Conservation (phyloP, 2,113 vertebrate genomes). For the cat (Felis catus) region DNA sequence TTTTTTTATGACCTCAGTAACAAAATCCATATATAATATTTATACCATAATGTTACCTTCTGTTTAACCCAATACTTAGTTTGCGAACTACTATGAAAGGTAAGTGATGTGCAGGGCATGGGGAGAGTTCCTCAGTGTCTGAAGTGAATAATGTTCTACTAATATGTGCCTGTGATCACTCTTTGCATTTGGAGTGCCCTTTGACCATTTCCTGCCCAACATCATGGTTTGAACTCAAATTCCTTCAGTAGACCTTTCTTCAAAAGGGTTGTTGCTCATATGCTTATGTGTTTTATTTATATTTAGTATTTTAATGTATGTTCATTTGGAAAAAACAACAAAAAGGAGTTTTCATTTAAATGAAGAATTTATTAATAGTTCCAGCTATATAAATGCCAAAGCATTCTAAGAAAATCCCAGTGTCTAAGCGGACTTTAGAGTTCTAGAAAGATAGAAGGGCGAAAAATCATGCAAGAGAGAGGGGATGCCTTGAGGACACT, state of each 20-base stretch:
- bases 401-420: background rate
- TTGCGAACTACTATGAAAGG: background rate
- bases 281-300: background rate
- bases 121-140: background rate
- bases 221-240: background rate
- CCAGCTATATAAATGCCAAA: background rate
- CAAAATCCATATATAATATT: background rate
- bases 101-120: accelerated
- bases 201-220: background rate
- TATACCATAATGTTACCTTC: background rate
- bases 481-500: background rate
- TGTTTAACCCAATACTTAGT: background rate
- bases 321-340: background rate
- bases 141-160: background rate
- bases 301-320: background rate
- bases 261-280: background rate
- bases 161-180: background rate
- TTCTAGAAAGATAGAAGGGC: background rate
- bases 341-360: background rate
- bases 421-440: background rate
- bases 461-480: background rate
- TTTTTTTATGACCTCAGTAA: background rate
- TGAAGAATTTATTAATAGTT: background rate
- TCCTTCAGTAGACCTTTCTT: background rate
- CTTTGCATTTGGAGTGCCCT: background rate